Evolutionary conservation across 2,888 invertebrate genomes (phyloP), one percentile per base, ranked within the genome.

Genomic region (Ochropleura plecta): DNA sequence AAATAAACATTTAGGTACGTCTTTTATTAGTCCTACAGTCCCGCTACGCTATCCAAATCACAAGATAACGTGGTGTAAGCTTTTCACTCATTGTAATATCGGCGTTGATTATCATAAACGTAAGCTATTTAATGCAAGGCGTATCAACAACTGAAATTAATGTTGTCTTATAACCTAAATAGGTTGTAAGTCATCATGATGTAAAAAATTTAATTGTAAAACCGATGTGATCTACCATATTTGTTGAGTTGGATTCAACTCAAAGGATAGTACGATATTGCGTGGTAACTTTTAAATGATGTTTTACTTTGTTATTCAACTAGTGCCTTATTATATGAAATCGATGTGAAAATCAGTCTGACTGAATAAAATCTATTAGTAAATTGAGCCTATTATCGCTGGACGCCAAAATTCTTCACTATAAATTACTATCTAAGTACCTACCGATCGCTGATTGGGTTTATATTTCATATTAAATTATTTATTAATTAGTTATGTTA

Each of bases 21-120:
- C 14, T 44, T 66, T 57, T 63, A 79, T n/a, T 72, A 72, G 72
- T 57, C 51, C 20, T 20, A 18, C 49, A 71, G 55, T 57, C 55
- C 20, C 12, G 46, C 18, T 59, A 40, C 14, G 55, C 48, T 80
- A 55, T 49, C 40, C 44, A 40, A 49, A 57, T 51, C 40, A 53
- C 10, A 30, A n/a, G 8, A n/a, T 53, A n/a, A 30, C 30, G 14
- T 70, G 30, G 44, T 70, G 73, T 49, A 55, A 55, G 66, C 8
- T 73, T 55, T 53, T 60, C 12, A 73, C 16, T 55, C n/a, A 53
- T 14, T 67, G 1, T 40, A 40, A 59, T 44, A 74, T 44, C 55
- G 63, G 49, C 16, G 14, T 70, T 70, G 55, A 71, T 51, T 63
- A 63, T 51, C 49, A 51, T 30, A 68, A 51, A 44, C 44, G 18